A percentile compares a stretch with the other conserved stretches of the same genome.
phyloP scores from a whole-genome alignment of 2,113 vertebrate genomes.

The Nothoprocta pentlandii region DNA sequence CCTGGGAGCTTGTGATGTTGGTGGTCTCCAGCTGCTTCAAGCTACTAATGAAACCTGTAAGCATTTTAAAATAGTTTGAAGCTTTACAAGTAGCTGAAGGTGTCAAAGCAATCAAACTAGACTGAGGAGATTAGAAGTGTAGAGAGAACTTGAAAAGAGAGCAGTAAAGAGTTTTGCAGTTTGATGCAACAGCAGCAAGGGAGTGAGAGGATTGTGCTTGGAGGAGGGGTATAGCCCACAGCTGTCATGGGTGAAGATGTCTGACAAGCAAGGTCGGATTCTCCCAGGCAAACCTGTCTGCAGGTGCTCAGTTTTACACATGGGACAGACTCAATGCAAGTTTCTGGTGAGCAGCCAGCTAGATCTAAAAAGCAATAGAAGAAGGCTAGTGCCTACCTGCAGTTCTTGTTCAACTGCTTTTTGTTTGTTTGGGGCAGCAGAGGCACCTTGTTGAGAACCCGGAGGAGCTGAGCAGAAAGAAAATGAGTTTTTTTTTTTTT shows the following conservation, averaged over 20 bases:
- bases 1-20: fast-evolving
- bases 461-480: background rate
- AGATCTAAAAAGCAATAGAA: background rate
- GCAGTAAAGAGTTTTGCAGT: background rate
- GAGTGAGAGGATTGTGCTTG: background rate
- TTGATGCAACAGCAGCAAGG: background rate
- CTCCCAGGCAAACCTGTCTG: background rate
- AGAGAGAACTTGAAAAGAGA: too few relatives aligned
- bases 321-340: too few relatives aligned
- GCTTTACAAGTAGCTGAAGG: background rate
- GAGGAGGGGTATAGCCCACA: fast-evolving
- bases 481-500: background rate
- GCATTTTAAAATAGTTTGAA: background rate
- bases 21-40: background rate
- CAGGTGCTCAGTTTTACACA: fast-evolving
- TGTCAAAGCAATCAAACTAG: fast-evolving
- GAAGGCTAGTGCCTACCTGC: background rate
- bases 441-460: background rate
- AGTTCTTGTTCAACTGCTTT: background rate
- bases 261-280: background rate
- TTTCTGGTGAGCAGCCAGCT: background rate
- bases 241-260: background rate
- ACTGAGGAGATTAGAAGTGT: fast-evolving
- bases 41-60: background rate
- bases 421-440: fast-evolving